These are phyloP conservation scores for Rhincodon typus DNA, from an alignment of 2,797 vertebrate genomes.

Conservation along the genomic window DNA sequence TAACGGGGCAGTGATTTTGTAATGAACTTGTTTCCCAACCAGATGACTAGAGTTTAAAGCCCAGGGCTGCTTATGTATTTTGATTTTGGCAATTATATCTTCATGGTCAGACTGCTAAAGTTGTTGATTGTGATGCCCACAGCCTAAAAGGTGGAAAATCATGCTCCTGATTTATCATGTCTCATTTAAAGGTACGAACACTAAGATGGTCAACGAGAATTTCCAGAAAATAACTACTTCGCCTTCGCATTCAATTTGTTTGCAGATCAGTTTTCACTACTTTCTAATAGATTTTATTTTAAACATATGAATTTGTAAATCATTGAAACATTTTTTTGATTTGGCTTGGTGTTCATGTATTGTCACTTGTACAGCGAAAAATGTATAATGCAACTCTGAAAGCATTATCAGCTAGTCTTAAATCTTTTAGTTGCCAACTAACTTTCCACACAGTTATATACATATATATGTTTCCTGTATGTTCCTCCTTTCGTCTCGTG, in stretches of 20 bases:
- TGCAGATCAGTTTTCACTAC: neutral
- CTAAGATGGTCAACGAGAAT: neutral
- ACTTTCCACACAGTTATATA: neutral
- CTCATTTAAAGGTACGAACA: neutral
- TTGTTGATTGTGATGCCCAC: neutral
- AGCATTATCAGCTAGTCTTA: neutral
- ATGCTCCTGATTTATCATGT: neutral
- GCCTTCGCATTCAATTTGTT: neutral
- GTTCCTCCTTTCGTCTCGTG: neutral
- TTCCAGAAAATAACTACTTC: neutral
- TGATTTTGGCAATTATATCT: neutral
- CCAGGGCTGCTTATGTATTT: neutral
- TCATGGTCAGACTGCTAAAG: neutral
- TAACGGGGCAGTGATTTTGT: neutral
- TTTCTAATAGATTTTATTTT: neutral
- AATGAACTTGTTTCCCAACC: neutral
- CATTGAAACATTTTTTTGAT: neutral
- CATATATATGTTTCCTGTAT: neutral
- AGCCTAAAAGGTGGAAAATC: neutral
- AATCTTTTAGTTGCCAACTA: neutral
- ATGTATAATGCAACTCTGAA: neutral
- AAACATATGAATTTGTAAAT: neutral
- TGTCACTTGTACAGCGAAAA: no score
- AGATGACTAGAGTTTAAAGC: slow-evolving; percentile 4
- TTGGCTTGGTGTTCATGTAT: neutral